Evolutionary conservation across 2,113 vertebrate species (phyloP), one percentile per base, ranked within the genome.

Genomic region (Synodontis membranacea): DNA sequence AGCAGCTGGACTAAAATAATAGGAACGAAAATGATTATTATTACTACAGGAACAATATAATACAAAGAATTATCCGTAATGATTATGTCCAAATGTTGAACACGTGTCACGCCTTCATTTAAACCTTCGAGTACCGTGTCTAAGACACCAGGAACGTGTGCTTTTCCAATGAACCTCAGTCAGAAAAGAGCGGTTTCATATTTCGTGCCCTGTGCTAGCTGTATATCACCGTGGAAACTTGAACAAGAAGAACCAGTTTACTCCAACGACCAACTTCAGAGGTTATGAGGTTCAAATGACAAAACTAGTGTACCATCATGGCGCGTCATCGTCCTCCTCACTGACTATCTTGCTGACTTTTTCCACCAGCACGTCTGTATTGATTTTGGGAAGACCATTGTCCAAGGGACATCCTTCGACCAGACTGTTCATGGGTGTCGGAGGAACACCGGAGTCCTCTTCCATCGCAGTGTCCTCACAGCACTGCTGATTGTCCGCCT

Each of bases 361-460:
- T 87, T 97, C 97, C 46, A 96, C 93, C 88, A 98, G 92, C 0
- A 93, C 96, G 74, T 96, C 96, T 0, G 95, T 93, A 0, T 94
- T 97, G 86, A 98, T 92, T 11, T 90, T 93, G 0, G 97, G 97
- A 84, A 96, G 94, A 0, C 97, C 95, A 37, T 90, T 94, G 0
- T 97, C 96, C 66, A 99, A 95, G 0, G 97, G 98, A 78, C 97
- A 97, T 25, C 98, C 97, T 0, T 99, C 98, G 82, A 97, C 97
- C 92, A 99, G 94, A 90, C 98, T 99, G 95, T 99, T 99, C 96
- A 97, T 96, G 0, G 98, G 98, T 0, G 98, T 98, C 0, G 97
- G 97, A 0, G 97, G 98, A 0, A 96, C 92, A 0, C 54, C 88
- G 7, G 88, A 89, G 58, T 97, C 96, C 1, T 97, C 97, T 37